phyloP scores from a whole-genome alignment of 1,140 invertebrate species.

The Melipona quadrifasciata region DNA sequence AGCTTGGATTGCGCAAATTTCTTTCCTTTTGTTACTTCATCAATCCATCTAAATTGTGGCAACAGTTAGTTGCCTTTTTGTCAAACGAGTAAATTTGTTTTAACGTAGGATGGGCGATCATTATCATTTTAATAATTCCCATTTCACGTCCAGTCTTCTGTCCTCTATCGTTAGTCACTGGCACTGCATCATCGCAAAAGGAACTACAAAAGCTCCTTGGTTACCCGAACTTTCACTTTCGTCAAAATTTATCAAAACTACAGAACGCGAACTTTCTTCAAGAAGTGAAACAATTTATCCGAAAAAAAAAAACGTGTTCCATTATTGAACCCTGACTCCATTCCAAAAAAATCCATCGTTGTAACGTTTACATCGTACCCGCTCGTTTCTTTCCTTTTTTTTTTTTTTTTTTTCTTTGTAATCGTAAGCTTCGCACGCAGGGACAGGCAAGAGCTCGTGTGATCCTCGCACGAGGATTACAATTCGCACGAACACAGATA shows the following conservation, averaged over 20 bases:
- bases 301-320: not conserved
- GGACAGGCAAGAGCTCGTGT: not conserved
- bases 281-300: not conserved
- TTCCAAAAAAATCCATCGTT: not conserved
- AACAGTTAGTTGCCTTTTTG: too few species aligned
- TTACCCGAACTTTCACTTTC: not conserved
- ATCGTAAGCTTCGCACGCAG: not conserved
- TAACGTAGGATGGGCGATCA: too few species aligned
- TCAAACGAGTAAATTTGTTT: too few species aligned
- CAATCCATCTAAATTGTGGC: too few species aligned
- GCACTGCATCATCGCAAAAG: too few species aligned
- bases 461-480: constrained; percentile 2
- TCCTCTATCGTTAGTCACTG: too few species aligned
- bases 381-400: not conserved
- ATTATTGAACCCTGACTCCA: not conserved
- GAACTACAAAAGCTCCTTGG: too few species aligned
- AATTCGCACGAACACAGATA: constrained; percentile 30
- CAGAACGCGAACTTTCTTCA: not conserved
- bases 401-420: not conserved
- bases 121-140: too few species aligned
- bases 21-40: too few species aligned
- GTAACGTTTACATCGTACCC: not conserved
- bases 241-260: not conserved
- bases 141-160: too few species aligned
- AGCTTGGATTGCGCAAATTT: too few species aligned